A percentile compares a stretch with the other conserved stretches of the same genome.
phyloP scores from a whole-genome alignment of 2,113 vertebrate genomes.

The Triplophysa tibetana region DNA sequence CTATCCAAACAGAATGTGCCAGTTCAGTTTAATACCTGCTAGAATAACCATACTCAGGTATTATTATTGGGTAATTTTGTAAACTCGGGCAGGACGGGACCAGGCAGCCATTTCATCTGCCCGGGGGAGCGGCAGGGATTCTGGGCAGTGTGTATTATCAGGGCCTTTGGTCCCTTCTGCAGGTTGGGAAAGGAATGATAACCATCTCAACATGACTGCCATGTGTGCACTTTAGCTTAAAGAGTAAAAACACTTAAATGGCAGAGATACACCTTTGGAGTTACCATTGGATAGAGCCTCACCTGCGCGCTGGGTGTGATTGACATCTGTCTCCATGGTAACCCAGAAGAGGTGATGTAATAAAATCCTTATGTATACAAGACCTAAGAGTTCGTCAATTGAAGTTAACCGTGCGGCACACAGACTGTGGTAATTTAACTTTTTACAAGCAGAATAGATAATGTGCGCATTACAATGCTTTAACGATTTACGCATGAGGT shows the following conservation, averaged over 20 bases:
- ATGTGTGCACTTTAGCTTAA: constrained; percentile 69
- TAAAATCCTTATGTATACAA: constrained; percentile 48
- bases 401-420: constrained; percentile 39
- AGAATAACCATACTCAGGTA: constrained; percentile 33
- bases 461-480: constrained; percentile 32
- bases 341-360: constrained; percentile 53
- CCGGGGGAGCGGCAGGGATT: constrained; percentile 15
- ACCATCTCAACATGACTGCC: constrained; percentile 74
- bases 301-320: constrained; percentile 48
- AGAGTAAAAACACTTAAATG: constrained; percentile 1
- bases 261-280: constrained; percentile 6
- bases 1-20: constrained; percentile 40
- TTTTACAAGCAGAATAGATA: constrained; percentile 33
- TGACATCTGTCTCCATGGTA: constrained; percentile 54
- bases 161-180: constrained; percentile 41
- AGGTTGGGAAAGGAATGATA: constrained; percentile 74
- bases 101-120: constrained; percentile 55
- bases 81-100: constrained; percentile 1
- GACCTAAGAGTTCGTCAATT: constrained; percentile 41
- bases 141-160: constrained; percentile 37
- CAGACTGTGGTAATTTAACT: background rate
- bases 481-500: constrained; percentile 36
- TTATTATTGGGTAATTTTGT: constrained; percentile 39
- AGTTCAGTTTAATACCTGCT: constrained; percentile 22
- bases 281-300: constrained; percentile 45